Evolutionary conservation across 2,888 invertebrate genomes (phyloP), one percentile per base, ranked within the genome.

Genomic region (Agrotis segetum): DNA sequence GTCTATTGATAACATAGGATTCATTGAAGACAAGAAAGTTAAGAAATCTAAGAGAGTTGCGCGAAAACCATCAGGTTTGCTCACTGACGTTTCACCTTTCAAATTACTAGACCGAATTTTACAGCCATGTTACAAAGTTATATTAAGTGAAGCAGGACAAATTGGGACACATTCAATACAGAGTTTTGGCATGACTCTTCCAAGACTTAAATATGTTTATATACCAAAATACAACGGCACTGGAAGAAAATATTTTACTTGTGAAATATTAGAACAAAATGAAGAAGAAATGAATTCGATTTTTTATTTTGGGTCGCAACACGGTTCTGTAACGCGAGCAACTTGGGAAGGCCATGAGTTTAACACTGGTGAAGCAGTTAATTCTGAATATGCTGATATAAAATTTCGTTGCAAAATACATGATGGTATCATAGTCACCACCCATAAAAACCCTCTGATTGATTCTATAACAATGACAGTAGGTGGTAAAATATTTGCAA

Each of bases 401-500:
- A 90, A 84, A 88, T 96, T 92, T 71, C 96, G 93, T 77, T 96
- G 96, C 59, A 94, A 92, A 67, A 96, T 97, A 69, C 98, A 98
- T 86, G 98, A 98, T 86, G 98, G 98, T 0, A 97, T 98, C 0
- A 91, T 98, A 56, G 94, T 97, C 0, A 92, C 96, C 24, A 91
- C 97, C 4, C 92, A 95, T 53, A 96, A 97, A 88, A 98, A 98
- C 84, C 97, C 97, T 0, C 97, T 97, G 77, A 94, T 97, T 70
- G 93, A 94, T 44, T 94, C 97, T 72, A 87, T 98, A 9, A 94
- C 98, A 49, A 92, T 98, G 9, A 97, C 98, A 4, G 96, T 98
- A 9, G 98, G 98, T 0, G 98, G 98, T 9, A 97, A 97, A 90
- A 96, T 97, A 67, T 97, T 98, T 88, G 97, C 98, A 0, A 91